A percentile compares a stretch with the other conserved stretches of the same genome.
Evolutionary conservation across 2,797 vertebrate species (phyloP).

Genomic region (Propithecus perrieri): DNA sequence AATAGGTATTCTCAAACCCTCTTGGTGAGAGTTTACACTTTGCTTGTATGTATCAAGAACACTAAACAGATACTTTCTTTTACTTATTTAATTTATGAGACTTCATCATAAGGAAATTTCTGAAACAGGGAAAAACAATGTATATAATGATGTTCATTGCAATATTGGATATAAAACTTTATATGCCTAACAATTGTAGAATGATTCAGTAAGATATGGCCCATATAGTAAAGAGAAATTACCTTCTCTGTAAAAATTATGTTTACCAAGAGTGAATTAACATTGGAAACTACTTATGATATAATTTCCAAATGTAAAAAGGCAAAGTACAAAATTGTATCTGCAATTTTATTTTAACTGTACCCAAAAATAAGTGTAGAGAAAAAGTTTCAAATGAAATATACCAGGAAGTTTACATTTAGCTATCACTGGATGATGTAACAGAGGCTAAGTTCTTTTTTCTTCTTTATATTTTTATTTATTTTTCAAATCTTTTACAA

Average conservation of each 20-base stretch:
- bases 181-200: not conserved
- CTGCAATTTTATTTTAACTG: not conserved
- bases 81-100: slow-evolving; percentile 18
- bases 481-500: not conserved
- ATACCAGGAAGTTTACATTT: not conserved
- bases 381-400: not conserved
- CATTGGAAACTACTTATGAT: not conserved
- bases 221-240: slow-evolving; percentile 4
- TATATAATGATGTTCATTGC: not conserved
- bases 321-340: not conserved
- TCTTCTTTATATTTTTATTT: not conserved
- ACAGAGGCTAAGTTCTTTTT: not conserved
- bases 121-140: not conserved
- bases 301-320: slow-evolving; percentile 21
- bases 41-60: not conserved
- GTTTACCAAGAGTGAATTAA: not conserved
- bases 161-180: not conserved
- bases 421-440: not conserved
- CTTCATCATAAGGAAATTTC: not conserved
- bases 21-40: not conserved
- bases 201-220: not conserved
- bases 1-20: not conserved
- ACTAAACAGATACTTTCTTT: slow-evolving; percentile 32
- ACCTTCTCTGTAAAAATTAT: not conserved
- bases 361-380: not conserved